Evolutionary conservation across 2,888 invertebrate genomes (phyloP).

Genomic region (Tetrapedia diversipes): DNA sequence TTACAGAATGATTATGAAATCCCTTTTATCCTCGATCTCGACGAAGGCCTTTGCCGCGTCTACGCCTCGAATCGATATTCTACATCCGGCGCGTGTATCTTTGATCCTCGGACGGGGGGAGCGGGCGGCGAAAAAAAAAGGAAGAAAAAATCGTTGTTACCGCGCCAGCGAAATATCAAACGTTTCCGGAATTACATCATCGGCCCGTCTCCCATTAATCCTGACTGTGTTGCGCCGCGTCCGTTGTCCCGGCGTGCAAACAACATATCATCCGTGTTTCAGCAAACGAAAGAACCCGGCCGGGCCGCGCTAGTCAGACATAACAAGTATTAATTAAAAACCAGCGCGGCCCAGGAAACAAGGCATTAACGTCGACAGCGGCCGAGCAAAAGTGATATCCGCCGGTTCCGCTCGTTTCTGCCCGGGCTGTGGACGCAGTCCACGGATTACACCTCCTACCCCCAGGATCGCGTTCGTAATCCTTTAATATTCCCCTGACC

Average conservation of each 20-base stretch:
- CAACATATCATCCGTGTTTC: slow-evolving; percentile 58
- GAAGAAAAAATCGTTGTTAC: slow-evolving; percentile 32
- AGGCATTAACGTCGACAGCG: slow-evolving; percentile 48
- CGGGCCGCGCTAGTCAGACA: slow-evolving; percentile 49
- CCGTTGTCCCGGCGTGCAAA: slow-evolving; percentile 55
- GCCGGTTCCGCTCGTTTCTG: slow-evolving; percentile 35
- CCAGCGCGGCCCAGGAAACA: slow-evolving; percentile 50
- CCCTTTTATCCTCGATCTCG: neutral
- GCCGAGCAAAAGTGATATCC: slow-evolving; percentile 43
- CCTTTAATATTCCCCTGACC: slow-evolving; percentile 47
- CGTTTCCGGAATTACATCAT: slow-evolving; percentile 56
- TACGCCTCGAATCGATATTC: neutral
- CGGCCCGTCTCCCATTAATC: slow-evolving; percentile 57
- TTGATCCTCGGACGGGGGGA: slow-evolving; percentile 11
- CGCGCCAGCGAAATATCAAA: slow-evolving; percentile 45
- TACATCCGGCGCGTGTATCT: slow-evolving; percentile 13
- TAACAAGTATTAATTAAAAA: slow-evolving; percentile 62
- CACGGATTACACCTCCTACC: slow-evolving; percentile 41
- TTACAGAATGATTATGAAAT: neutral
- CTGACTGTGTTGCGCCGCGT: slow-evolving; percentile 47
- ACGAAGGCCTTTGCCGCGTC: neutral
- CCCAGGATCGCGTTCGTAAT: slow-evolving; percentile 25
- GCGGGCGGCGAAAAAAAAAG: neutral
- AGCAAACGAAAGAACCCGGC: slow-evolving; percentile 50
- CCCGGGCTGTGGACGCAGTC: slow-evolving; percentile 5